Evolutionary conservation across 2,888 invertebrate species (phyloP).

Genomic region (Drosophila helvetica): DNA sequence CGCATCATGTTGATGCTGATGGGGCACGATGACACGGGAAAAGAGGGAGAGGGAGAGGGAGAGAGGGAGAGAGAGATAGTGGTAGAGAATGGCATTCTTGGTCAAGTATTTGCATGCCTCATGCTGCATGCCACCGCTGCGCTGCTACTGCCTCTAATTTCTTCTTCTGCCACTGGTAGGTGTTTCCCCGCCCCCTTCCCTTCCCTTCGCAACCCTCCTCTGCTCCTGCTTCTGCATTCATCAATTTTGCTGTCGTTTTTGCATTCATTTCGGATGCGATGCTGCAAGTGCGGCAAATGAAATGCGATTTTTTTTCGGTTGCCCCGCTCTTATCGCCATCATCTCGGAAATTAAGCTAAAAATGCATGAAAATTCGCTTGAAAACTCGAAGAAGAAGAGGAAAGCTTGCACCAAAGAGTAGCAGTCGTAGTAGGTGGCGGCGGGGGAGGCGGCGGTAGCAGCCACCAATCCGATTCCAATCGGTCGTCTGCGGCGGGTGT

Average conservation of each 20-base stretch:
- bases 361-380: conserved; percentile 65
- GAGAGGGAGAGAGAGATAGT: neutral
- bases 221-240: conserved; percentile 17
- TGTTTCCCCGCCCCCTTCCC: too few species aligned
- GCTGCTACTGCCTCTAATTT: conserved; percentile 7
- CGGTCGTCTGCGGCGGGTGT: conserved; percentile 70
- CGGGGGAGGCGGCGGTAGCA: conserved; percentile 29
- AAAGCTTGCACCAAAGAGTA: neutral
- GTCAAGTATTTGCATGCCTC: conserved; percentile 59
- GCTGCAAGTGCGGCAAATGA: conserved; percentile 56
- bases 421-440: conserved; percentile 25
- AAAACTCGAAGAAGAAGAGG: conserved; percentile 31
- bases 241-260: conserved; percentile 39
- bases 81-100: conserved; percentile 29
- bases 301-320: conserved; percentile 60
- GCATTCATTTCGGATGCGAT: conserved; percentile 9
- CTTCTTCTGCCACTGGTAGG: conserved; percentile 16
- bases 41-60: conserved; percentile 7
- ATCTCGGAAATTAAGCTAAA: conserved; percentile 70
- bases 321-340: conserved; percentile 59
- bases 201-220: too few species aligned
- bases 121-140: neutral
- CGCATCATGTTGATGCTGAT: conserved; percentile 72
- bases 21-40: conserved; percentile 47
- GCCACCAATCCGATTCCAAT: conserved; percentile 65